Evolutionary conservation across 2,888 invertebrate species (phyloP).

Genomic region (Phortica magna): DNA sequence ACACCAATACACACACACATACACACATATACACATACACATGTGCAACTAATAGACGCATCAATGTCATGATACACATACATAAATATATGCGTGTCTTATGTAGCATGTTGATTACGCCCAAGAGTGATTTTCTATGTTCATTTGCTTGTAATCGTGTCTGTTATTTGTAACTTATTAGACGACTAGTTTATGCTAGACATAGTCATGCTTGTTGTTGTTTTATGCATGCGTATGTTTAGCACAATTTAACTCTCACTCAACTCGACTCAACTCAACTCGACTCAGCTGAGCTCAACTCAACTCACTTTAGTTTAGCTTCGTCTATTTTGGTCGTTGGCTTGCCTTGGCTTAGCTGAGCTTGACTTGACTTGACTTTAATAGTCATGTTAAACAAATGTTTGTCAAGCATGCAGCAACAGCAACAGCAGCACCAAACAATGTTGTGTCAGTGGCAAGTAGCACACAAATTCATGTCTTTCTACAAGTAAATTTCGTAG

Average conservation of each 20-base stretch:
- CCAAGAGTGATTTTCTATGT: constrained; percentile 70
- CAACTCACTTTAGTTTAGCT: not conserved
- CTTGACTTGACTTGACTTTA: constrained; percentile 61
- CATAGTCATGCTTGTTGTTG: constrained; percentile 16
- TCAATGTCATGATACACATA: not conserved
- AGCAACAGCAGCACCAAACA: constrained; percentile 40
- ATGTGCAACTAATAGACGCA: constrained; percentile 13
- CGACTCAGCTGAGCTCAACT: not conserved
- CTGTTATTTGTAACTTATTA: constrained; percentile 74
- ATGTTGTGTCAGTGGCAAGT: not conserved
- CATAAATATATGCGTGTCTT: not conserved
- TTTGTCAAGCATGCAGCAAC: constrained; percentile 72
- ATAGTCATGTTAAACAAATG: constrained; percentile 75
- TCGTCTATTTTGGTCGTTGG: not conserved
- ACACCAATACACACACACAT: not conserved
- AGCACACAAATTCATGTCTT: constrained; percentile 17
- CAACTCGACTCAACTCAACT: not conserved
- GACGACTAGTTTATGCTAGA: constrained; percentile 46
- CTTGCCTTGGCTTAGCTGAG: not conserved
- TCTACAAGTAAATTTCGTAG: constrained; percentile 47
- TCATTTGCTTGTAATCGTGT: constrained; percentile 74
- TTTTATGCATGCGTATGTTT: constrained; percentile 17
- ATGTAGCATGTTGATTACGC: constrained; percentile 42
- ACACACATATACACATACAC: not conserved
- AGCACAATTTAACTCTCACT: not conserved